Base-by-base conservation (phyloP, 1,140 invertebrate genomes). In the Drosophila cardini region DNA sequence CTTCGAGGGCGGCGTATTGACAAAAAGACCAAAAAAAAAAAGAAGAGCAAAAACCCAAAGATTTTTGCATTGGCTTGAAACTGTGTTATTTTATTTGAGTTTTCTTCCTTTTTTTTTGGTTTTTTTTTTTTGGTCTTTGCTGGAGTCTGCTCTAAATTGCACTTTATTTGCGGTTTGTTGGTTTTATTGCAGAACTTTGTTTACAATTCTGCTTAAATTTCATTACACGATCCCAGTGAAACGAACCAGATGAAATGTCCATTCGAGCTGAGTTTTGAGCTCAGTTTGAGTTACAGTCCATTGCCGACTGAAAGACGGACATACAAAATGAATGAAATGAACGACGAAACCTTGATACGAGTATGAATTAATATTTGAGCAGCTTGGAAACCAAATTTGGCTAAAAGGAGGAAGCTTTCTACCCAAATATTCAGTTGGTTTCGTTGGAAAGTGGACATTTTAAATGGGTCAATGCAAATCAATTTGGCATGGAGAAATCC, bases 281-380 rank as follows among this genome's bases (percentile, higher is more conserved):
- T 26, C 21, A 26, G 52, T 34, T 13, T 15, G 38, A 58, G 21
- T 26, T 26, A 4, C 2, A 26, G 21, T 26, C 21, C 21, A 4
- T 5, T n/a, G 46, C 8, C 15, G 63, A 32, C 7, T 10, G 26
- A 34, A 10, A 1, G 70, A 42, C 26, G 40, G 38, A 72, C 46
- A 83, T 87, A 71, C 67, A 80, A 84, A 84, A 69, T 78, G 85
- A 90, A 84, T 84, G 78, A 84, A 84, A 69, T 78, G 85, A 84
- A 80, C 80, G 78, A 69, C 80, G 76, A 74, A 87, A 84, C 84
- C 84, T 87, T 89, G 84, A 89, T 89, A 90, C 89, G 84, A 89
- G 84, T 89, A 89, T 89, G 84, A 89, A 89, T 87, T 87, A 87
- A 87, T 87, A 87, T 87, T 87, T 87, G 84, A 89, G 70, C 77